Evolutionary conservation across 2,888 invertebrate species (phyloP).

Genomic region (Eristalis arbustorum): DNA sequence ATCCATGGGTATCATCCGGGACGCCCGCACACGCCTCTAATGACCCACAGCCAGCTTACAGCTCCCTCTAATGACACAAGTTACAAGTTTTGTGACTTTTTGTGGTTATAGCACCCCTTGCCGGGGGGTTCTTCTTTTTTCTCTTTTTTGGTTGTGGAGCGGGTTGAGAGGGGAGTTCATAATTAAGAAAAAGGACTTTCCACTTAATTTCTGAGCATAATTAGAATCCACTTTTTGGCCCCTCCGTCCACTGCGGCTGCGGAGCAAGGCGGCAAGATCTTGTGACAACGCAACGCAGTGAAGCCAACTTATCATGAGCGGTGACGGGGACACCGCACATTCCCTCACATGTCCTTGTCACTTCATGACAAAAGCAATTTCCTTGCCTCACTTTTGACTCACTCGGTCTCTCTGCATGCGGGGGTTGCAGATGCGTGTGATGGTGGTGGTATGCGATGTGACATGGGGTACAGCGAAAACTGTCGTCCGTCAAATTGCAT

Average conservation of each 20-base stretch:
- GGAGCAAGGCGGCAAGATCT: not conserved
- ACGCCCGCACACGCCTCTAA: constrained; percentile 38
- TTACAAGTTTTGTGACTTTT: constrained; percentile 51
- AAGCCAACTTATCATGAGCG: constrained; percentile 19
- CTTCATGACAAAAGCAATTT: constrained; percentile 65
- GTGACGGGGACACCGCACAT: constrained; percentile 24
- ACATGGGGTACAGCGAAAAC: constrained; percentile 50
- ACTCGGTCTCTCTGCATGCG: not conserved
- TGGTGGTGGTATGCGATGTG: constrained; percentile 8
- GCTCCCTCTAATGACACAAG: constrained; percentile 54
- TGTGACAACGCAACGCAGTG: constrained; percentile 39
- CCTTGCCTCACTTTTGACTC: constrained; percentile 41
- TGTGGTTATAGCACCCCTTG: constrained; percentile 11
- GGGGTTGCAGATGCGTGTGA: not conserved
- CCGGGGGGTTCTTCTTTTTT: not conserved
- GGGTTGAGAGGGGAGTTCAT: constrained; percentile 31
- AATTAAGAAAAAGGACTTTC: constrained; percentile 68
- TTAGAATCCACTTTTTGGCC: constrained; percentile 32
- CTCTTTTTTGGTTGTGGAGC: not conserved
- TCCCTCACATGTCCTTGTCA: constrained; percentile 56
- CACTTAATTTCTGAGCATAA: constrained; percentile 66
- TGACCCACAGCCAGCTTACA: constrained; percentile 49
- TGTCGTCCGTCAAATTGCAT: constrained; percentile 64
- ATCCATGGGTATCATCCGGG: constrained; percentile 22
- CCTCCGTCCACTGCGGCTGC: not conserved